These are phyloP conservation scores for Hemaris fuciformis DNA, from an alignment of 2,888 invertebrate species.

Conservation along the genomic window DNA sequence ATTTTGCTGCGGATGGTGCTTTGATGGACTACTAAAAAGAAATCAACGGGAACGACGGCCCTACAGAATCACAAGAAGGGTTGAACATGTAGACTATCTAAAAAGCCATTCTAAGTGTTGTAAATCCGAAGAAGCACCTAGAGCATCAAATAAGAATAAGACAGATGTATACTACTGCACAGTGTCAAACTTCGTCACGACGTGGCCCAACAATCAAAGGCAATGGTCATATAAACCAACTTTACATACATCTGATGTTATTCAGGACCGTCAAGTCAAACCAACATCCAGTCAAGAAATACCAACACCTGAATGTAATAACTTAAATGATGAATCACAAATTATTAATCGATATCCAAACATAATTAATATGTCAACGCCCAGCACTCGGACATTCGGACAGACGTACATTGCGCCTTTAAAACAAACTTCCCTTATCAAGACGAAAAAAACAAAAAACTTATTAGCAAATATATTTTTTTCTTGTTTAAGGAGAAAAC, in stretches of 20 bases:
- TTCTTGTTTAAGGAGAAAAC: slow-evolving; percentile 36
- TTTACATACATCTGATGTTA: neutral
- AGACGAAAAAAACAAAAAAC: slow-evolving; percentile 24
- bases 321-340: neutral
- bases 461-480: slow-evolving; percentile 33
- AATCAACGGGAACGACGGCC: slow-evolving; percentile 1
- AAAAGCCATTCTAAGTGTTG: slow-evolving; percentile 14
- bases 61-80: slow-evolving; percentile 22
- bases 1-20: slow-evolving; percentile 23
- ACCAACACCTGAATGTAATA: neutral
- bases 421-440: slow-evolving; percentile 19
- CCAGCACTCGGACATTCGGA: slow-evolving; percentile 30
- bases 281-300: neutral
- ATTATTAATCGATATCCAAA: neutral
- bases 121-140: slow-evolving; percentile 14
- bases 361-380: neutral
- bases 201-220: slow-evolving; percentile 18
- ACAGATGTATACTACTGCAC: slow-evolving; percentile 29
- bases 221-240: slow-evolving; percentile 11
- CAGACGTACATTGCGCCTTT: slow-evolving; percentile 32
- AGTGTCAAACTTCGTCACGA: slow-evolving; percentile 22
- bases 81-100: slow-evolving; percentile 25
- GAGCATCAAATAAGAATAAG: slow-evolving; percentile 17
- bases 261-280: neutral
- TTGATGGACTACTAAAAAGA: neutral